These are phyloP conservation scores for Acromyrmex echinatior DNA, from an alignment of 1,140 invertebrate species.

Conservation along the genomic window DNA sequence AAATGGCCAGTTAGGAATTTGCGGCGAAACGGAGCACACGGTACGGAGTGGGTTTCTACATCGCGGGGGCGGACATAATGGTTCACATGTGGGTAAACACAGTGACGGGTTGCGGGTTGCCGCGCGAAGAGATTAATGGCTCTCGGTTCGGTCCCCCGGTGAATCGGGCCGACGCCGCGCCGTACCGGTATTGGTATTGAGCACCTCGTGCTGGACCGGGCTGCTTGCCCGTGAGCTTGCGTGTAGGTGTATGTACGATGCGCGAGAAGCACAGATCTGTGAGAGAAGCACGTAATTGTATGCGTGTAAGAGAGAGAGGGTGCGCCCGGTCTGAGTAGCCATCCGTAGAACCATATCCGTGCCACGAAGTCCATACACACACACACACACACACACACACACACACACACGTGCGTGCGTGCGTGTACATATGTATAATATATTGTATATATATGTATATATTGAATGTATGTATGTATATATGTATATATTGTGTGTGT, in stretches of 20 bases:
- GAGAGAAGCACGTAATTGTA: conserved; percentile 53
- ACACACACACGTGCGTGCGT: too few species aligned
- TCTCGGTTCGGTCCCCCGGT: conserved; percentile 80
- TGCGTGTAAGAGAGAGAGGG: conserved; percentile 76
- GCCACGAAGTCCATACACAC: conserved; percentile 66
- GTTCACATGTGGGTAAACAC: conserved; percentile 87
- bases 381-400: conserved; percentile 28
- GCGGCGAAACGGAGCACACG: conserved; percentile 49
- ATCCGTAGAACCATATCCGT: conserved; percentile 82
- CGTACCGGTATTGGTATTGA: conserved; percentile 63
- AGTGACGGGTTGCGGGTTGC: conserved; percentile 86
- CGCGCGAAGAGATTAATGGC: conserved; percentile 85
- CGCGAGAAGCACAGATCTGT: conserved; percentile 19
- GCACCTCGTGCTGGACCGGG: conserved; percentile 38
- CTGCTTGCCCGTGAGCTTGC: conserved; percentile 28
- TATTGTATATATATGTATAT: background rate
- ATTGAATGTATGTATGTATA: background rate
- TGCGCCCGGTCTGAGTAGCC: conserved; percentile 82
- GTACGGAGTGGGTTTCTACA: conserved; percentile 73
- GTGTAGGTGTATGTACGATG: background rate
- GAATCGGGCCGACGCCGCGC: conserved; percentile 62
- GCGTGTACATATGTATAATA: background rate
- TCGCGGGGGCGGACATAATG: conserved; percentile 85
- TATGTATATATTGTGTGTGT: background rate
- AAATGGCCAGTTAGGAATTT: conserved; percentile 72